A percentile compares a stretch with the other conserved stretches of the same genome.
phyloP scores from a whole-genome alignment of 2,797 vertebrate genomes.

The Anomalospiza imberbis region DNA sequence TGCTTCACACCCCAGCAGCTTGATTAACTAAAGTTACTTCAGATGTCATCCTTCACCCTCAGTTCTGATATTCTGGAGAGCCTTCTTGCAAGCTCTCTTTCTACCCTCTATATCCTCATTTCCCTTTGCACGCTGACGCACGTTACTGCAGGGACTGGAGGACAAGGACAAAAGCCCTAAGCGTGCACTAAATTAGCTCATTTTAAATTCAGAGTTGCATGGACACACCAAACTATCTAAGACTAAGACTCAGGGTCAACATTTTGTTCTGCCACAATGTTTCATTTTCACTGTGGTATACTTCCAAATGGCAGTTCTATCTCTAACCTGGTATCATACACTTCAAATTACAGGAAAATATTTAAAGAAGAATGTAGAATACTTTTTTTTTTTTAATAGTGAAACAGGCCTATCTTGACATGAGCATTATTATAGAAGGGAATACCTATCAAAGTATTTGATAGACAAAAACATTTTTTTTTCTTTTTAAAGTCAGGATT shows the following conservation, averaged over 20 bases:
- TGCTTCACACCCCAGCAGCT: not conserved
- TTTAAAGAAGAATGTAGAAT: not conserved
- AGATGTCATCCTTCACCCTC: not conserved
- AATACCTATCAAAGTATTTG: not conserved
- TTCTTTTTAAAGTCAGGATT: not conserved
- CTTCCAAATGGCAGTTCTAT: not conserved
- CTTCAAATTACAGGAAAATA: conserved; percentile 8
- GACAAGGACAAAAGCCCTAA: conserved; percentile 24
- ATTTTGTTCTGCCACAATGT: not conserved
- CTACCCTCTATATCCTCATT: not conserved
- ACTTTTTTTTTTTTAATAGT: not conserved
- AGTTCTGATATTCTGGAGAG: not conserved
- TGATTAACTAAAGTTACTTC: not conserved
- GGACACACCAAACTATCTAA: not conserved
- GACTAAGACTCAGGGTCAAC: not conserved
- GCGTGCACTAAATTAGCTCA: conserved; percentile 28
- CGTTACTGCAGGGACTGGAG: not conserved
- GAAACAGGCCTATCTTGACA: not conserved
- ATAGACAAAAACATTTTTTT: not conserved
- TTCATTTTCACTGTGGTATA: not conserved
- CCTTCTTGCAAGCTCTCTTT: not conserved
- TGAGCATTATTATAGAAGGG: not conserved
- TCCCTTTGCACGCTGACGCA: not conserved
- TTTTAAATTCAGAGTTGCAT: conserved; percentile 20
- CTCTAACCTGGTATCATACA: not conserved